Percentiles rank a stretch among this genome's conserved stretches.
Evolutionary conservation across 2,113 vertebrate genomes (phyloP).

Genomic region (Picathartes gymnocephalus): DNA sequence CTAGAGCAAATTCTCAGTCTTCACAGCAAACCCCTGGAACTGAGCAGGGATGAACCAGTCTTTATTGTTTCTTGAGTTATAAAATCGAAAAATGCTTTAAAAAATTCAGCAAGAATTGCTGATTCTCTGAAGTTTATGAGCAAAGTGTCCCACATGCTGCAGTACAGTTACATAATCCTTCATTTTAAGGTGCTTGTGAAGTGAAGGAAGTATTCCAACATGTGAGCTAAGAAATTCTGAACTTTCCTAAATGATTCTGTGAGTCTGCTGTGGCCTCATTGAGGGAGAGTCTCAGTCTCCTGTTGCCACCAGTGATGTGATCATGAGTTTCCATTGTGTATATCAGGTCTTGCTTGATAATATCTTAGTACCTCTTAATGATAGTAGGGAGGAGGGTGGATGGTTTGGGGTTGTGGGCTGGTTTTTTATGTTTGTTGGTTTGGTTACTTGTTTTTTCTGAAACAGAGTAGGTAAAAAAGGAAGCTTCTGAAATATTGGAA

Average conservation of each 20-base stretch:
- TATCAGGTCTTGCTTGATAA: neutral
- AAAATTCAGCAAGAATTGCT: neutral
- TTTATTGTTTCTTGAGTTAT: neutral
- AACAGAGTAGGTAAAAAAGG: neutral
- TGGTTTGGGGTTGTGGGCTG: neutral
- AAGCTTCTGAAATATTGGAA: neutral
- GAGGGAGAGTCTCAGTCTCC: neutral
- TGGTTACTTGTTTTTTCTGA: neutral
- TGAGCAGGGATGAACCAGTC: neutral
- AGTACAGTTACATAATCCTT: neutral
- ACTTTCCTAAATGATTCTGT: neutral
- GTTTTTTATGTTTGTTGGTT: neutral
- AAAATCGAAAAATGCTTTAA: neutral
- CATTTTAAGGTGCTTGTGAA: neutral
- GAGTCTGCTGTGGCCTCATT: neutral
- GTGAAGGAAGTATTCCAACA: neutral
- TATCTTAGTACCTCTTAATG: neutral
- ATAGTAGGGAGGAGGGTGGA: neutral
- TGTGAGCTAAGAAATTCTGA: neutral
- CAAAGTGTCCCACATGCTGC: neutral
- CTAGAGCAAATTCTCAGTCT: neutral
- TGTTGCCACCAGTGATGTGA: neutral
- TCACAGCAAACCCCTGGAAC: neutral
- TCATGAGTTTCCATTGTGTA: rapidly evolving
- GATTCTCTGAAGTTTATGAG: neutral